Percentiles rank a stretch among this genome's conserved stretches.
Conservation (phyloP, 2,113 vertebrate genomes). For the Lamprologus ornatipinnis region DNA sequence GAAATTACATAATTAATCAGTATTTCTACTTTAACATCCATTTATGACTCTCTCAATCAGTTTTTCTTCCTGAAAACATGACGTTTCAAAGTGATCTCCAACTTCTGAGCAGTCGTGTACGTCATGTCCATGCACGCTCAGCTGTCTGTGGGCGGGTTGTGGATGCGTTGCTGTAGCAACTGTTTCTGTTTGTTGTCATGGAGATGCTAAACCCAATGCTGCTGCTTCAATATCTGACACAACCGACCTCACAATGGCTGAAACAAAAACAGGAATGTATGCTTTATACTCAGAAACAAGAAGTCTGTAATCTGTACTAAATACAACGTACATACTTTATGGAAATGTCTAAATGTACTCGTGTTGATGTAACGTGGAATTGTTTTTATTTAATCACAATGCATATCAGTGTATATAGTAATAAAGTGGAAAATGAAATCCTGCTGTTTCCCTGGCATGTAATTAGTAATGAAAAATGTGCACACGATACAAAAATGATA, state of each 20-base stretch:
- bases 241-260: neutral
- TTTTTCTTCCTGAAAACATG: neutral
- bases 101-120: neutral
- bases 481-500: neutral
- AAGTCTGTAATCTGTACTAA: neutral
- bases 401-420: neutral
- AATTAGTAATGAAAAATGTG: neutral
- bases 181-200: neutral
- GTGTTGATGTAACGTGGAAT: neutral
- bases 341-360: neutral
- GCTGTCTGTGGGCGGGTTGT: neutral
- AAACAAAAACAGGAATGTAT: neutral
- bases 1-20: neutral
- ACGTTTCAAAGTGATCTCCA: neutral
- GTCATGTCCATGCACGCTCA: neutral
- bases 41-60: neutral
- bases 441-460: neutral
- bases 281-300: neutral
- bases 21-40: neutral
- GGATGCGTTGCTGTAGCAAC: neutral
- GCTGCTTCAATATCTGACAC: neutral
- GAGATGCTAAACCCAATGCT: neutral
- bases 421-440: neutral
- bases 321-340: neutral
- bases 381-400: neutral